Base-by-base conservation (phyloP, 2,888 invertebrate genomes). In the Sarcophaga variegata region DNA sequence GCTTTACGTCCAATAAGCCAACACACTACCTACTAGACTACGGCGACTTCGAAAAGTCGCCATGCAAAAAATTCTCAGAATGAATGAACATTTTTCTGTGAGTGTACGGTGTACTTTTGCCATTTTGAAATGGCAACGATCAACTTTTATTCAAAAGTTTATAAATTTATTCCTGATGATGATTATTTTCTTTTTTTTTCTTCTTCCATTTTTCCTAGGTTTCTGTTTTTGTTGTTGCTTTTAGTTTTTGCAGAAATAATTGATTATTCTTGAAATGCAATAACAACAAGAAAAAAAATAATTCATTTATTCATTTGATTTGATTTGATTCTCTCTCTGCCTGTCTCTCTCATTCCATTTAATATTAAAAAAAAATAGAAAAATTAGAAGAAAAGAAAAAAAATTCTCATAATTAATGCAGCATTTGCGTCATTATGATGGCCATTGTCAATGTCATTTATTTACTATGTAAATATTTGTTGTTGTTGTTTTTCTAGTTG, bases 241-340 rank as follows among this genome's bases (percentile, higher is more conserved):
- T 54, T 4, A 14, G 14, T 17, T 54, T 54, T 54, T 54, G 54
- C 17, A 45, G 4, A 49, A 59, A 67, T 59, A 77, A 77, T 77
- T 45, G 76, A 77, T 67, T 67, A 60, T 69, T 1, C 47, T 69
- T 45, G 17, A 70, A 70, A 70, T 70, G 69, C 45, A 59, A 62
- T 69, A 69, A 62, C 5, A 66, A 76, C 22, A 11, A 45, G 12
- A 67, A 64, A 27, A 71, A 12, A 64, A 47, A 74, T 37, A 37
- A 37, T 37, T 49, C 49, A 49, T 49, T 49, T 49, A 49, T 49
- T 49, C 14, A 49, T 49, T 49, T 49, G 49, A 49, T 49, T 49
- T 37, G 37, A 37, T 37, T 37, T 37, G 6, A 37, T 37, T 6
- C 1, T 37, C 37, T 37, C 37, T 37, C 6, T 37, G 0, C 6